Evolutionary conservation across 2,113 vertebrate genomes (phyloP), one percentile per base, ranked within the genome.

Genomic region (Malurus cyaneus): DNA sequence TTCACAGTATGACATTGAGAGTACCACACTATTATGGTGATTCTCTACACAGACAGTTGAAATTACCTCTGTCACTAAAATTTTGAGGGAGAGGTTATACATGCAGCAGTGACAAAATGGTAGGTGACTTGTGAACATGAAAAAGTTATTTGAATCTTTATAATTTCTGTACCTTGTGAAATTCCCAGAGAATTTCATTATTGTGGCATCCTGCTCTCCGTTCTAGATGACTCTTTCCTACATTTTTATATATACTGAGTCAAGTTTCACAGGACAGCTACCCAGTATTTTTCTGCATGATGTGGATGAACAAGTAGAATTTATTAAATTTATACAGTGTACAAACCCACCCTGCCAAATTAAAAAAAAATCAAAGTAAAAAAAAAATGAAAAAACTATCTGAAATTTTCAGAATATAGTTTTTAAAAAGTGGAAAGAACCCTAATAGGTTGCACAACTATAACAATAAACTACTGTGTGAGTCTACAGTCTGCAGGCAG

Each of bases 281-380:
- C 16, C 5, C 32, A 25, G 5, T 47, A 28, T 36, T 78, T 89
- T 64, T 73, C 41, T 72, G 7, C 18, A n/a, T 46, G 18, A 73
- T 39, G 60, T 31, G 18, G 6, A 32, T 66, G 31, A 82, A 65
- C 1, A 79, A 61, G 7, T 39, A 52, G 6, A 46, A 54, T 72
- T 72, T 56, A 36, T 59, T 59, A 49, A 14, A 41, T 49, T 41
- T 39, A 34, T 11, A 52, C 14, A 59, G 1, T 8, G 3, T 8
- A 54, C 18, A 46, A 9, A 2, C 13, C 6, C 2, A 14, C 12
- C 2, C 5, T 15, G 8, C 3, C 44, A 18, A 44, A 50, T 32
- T 23, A 23, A 72, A 53, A 69, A 23, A 84, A 61, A 20, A 12
- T 8, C 8, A 14, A 56, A 78, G 0, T 47, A 42, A 0, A 7